These are phyloP conservation scores for Tanytarsus gracilentus DNA, from an alignment of 2,888 invertebrate genomes.

Conservation along the genomic window DNA sequence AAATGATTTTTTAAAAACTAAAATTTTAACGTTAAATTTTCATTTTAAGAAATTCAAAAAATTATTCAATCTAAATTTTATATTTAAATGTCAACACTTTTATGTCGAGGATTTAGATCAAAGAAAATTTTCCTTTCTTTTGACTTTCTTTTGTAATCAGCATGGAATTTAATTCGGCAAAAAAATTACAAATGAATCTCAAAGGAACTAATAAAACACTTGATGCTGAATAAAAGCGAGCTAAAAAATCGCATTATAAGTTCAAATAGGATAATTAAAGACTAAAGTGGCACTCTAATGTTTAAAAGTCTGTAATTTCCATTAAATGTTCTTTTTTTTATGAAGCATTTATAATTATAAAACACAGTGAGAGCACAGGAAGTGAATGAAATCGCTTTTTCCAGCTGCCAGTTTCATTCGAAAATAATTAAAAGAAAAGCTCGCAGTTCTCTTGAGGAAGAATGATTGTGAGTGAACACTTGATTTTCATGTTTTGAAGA, in stretches of 20 bases:
- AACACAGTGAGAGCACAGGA: background rate
- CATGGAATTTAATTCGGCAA: background rate
- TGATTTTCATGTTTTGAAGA: background rate
- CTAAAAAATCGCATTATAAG: conserved; percentile 6
- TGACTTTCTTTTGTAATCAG: background rate
- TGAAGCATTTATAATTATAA: conserved; percentile 11
- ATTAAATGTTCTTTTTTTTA: conserved; percentile 15
- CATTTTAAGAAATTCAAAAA: too few relatives aligned
- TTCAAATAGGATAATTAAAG: conserved; percentile 10
- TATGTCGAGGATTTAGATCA: too few relatives aligned
- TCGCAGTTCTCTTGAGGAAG: too few relatives aligned
- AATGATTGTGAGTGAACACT: background rate
- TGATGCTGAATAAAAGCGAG: background rate
- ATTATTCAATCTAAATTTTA: too few relatives aligned
- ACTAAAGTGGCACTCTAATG: conserved; percentile 9
- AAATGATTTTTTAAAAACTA: too few relatives aligned
- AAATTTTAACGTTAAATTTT: too few relatives aligned
- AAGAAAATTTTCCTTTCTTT: background rate
- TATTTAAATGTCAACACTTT: too few relatives aligned
- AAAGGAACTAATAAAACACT: conserved; percentile 3
- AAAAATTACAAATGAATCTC: background rate
- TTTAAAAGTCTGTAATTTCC: conserved; percentile 8
- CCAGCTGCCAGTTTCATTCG: background rate
- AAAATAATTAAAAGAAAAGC: conserved; percentile 11
- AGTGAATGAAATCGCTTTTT: background rate